Evolutionary conservation across 2,113 vertebrate species (phyloP).

Genomic region (Siniperca chuatsi): DNA sequence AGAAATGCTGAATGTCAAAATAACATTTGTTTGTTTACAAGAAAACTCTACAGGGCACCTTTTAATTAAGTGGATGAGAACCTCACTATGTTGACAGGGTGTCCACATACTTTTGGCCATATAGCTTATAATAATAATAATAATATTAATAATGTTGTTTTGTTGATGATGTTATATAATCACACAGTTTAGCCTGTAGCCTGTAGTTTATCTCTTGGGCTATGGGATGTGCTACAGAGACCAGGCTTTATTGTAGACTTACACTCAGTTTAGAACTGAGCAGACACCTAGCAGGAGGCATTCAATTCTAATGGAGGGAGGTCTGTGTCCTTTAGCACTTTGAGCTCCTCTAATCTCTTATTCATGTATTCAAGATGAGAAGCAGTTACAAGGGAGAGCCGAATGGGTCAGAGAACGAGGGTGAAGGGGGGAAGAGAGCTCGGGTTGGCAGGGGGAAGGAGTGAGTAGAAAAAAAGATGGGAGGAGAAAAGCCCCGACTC

Average conservation of each 20-base stretch:
- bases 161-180: background rate
- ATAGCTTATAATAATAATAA: too few relatives aligned
- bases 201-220: background rate
- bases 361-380: slow-evolving; percentile 64
- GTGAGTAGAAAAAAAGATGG: slow-evolving; percentile 1
- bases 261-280: slow-evolving; percentile 41
- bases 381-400: slow-evolving; percentile 39
- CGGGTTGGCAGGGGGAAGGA: slow-evolving; percentile 11
- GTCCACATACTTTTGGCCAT: background rate
- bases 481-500: slow-evolving; percentile 20
- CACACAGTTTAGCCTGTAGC: background rate
- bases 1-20: too few relatives aligned
- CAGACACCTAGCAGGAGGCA: slow-evolving; percentile 30
- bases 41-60: too few relatives aligned
- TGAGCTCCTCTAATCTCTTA: slow-evolving; percentile 64
- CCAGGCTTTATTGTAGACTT: slow-evolving; percentile 35
- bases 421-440: slow-evolving; percentile 7
- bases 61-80: too few relatives aligned
- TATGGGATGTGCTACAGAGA: background rate
- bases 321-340: slow-evolving; percentile 46
- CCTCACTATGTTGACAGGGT: background rate
- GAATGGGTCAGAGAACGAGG: slow-evolving; percentile 33
- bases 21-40: too few relatives aligned
- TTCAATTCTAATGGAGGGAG: slow-evolving; percentile 39
- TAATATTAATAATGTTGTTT: background rate